Evolutionary conservation across 2,797 vertebrate genomes (phyloP), one percentile per base, ranked within the genome.

Genomic region (Poecile montanus): DNA sequence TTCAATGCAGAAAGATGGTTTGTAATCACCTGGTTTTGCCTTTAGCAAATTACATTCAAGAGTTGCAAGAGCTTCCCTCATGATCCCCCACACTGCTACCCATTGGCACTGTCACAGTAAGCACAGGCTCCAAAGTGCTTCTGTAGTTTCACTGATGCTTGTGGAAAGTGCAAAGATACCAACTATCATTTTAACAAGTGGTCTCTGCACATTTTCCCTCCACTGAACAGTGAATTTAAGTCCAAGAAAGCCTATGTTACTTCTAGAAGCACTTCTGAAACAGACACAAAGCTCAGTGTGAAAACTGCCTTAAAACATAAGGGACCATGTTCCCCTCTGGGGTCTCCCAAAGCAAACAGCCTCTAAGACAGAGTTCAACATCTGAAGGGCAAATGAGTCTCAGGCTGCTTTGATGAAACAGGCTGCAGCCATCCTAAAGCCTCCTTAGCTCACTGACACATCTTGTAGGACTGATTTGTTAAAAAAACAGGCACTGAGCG

Each of bases 301-400:
- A 93, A 91, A 84, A 88, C 40, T 60, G n/a, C 62, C 50, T 94
- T 86, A 78, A 78, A 94, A 62, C 19, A 40, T 27, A 81, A 27
- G 47, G 27, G 54, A 81, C 10, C 5, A 18, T 38, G 15, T 71
- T 89, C 7, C 14, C 4, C 12, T 47, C 54, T 51, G 30, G 30
- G 36, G n/a, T 70, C 6, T 78, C 51, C 44, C 45, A 84, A 75
- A 88, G 50, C 91, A 86, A 86, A 48, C 23, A 67, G 57, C 34
- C 63, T 76, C 54, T 65, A 67, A 20, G 20, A 61, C 8, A 56
- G n/a, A 83, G 32, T 60, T 73, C 83, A 92, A 65, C 50, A 90
- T 20, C 27, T 65, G 25, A 91, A 94, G 57, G 42, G 74, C 36
- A 94, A 89, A n/a, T 16, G 13, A 47, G 4, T 60, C 42, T 92